Conservation (phyloP, 2,113 vertebrate species). For the Cisticola juncidis region DNA sequence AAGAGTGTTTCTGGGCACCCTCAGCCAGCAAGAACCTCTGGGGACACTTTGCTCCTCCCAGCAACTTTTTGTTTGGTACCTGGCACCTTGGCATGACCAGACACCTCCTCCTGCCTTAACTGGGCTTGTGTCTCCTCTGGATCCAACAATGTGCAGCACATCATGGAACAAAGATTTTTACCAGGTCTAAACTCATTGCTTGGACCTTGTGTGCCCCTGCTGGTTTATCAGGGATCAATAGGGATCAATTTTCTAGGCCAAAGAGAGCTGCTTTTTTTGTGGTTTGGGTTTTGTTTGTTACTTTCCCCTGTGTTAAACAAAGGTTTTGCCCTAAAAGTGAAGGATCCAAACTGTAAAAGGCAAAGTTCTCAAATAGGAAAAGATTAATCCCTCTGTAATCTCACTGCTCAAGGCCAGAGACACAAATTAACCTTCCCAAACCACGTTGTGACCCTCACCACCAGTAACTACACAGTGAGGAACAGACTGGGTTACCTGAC, state of each 20-base stretch:
- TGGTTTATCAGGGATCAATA: not conserved
- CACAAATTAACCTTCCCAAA: not conserved
- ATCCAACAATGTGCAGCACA: not conserved
- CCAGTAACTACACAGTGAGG: not conserved
- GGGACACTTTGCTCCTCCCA: not conserved
- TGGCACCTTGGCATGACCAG: not conserved
- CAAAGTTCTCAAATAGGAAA: not conserved
- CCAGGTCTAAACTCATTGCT: not conserved
- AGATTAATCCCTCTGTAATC: not conserved
- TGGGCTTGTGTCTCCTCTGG: not conserved
- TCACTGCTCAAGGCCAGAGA: not conserved
- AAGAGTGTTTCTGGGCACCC: not conserved
- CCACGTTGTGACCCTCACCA: not conserved
- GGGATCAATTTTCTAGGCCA: not conserved
- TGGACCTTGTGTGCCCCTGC: not conserved
- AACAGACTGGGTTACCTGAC: not conserved
- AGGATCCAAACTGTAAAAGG: not conserved
- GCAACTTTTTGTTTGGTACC: not conserved
- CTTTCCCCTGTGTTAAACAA: not conserved
- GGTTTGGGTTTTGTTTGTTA: rapidly evolving
- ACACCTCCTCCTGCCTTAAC: not conserved
- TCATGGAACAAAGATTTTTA: not conserved
- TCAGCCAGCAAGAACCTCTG: not conserved
- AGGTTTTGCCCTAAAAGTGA: not conserved
- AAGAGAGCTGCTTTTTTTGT: not conserved